These are phyloP conservation scores for Trachops cirrhosus DNA, from an alignment of 2,797 vertebrate genomes.

Conservation along the genomic window DNA sequence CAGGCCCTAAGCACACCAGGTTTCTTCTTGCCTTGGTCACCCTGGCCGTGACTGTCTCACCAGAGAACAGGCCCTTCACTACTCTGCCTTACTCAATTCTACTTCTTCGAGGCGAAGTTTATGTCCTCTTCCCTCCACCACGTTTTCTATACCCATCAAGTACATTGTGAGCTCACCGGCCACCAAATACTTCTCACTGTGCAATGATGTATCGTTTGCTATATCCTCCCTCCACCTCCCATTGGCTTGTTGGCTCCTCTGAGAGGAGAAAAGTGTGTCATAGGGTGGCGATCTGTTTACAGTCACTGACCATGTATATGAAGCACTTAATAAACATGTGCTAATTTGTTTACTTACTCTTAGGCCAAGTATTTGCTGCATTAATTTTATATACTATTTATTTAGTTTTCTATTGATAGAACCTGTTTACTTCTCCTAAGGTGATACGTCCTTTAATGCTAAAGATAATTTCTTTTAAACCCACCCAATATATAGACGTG, in stretches of 20 bases:
- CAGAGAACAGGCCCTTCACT: not conserved
- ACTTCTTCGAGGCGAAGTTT: not conserved
- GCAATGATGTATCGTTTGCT: not conserved
- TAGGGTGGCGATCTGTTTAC: not conserved
- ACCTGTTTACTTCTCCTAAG: constrained; percentile 18
- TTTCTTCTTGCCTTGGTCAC: not conserved
- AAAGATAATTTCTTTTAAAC: constrained; percentile 32
- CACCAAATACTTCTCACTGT: not conserved
- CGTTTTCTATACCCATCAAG: not conserved
- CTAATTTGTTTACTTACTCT: not conserved
- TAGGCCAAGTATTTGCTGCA: constrained; percentile 3
- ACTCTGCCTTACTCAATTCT: not conserved
- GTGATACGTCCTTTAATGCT: not conserved
- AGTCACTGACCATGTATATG: not conserved
- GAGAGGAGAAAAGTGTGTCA: not conserved
- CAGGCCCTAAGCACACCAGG: not conserved
- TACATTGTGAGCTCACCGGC: not conserved
- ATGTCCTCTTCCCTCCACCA: not conserved
- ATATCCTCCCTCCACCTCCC: not conserved
- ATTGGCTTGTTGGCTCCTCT: not conserved
- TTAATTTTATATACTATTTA: constrained; percentile 1
- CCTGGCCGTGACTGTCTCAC: not conserved
- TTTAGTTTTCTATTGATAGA: not conserved
- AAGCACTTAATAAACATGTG: not conserved
- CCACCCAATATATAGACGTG: not conserved